phyloP scores from a whole-genome alignment of 2,797 vertebrate genomes.

The Cichlasoma orientale region DNA sequence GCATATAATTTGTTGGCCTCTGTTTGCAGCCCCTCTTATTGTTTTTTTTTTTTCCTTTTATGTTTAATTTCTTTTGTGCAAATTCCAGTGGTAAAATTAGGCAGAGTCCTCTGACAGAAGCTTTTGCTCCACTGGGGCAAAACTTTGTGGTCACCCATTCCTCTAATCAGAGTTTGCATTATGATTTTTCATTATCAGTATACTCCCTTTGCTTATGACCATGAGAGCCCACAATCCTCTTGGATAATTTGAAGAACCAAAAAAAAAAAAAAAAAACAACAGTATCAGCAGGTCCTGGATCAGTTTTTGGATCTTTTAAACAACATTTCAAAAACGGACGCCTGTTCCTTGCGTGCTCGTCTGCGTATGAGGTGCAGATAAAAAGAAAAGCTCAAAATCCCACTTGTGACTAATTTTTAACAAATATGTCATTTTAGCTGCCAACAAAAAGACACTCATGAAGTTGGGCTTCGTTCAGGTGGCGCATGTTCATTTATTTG shows the following conservation, averaged over 20 bases:
- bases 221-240: neutral
- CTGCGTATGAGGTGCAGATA: neutral
- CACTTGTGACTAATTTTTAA: neutral
- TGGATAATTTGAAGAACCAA: neutral
- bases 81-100: no score
- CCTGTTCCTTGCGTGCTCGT: neutral
- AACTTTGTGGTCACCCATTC: neutral
- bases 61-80: no score
- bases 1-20: neutral
- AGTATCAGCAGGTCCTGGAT: no score
- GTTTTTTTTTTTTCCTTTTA: neutral
- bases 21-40: neutral
- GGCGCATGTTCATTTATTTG: constrained; percentile 35
- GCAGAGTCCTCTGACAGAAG: neutral
- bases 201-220: neutral
- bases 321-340: neutral
- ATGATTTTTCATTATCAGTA: neutral
- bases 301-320: neutral
- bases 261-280: neutral
- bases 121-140: neutral
- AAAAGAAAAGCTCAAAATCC: neutral
- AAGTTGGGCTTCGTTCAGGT: constrained; percentile 16
- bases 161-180: neutral
- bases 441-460: constrained; percentile 13
- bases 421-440: neutral